Conservation (phyloP, 2,113 vertebrate genomes). For the Erythrolamprus reginae region DNA sequence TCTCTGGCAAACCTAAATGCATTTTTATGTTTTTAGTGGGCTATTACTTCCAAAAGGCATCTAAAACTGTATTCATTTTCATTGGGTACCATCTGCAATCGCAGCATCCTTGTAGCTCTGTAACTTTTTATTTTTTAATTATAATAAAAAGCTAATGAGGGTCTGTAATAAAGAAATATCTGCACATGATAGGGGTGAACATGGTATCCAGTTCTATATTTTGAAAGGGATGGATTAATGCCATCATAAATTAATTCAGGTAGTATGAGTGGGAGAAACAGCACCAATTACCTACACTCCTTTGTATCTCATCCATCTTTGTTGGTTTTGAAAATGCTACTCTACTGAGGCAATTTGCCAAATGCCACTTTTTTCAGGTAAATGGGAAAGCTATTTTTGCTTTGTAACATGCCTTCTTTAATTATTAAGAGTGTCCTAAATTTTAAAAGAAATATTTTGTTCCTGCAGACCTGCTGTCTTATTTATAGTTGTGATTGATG, state of each 20-base stretch:
- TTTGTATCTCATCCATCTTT: conserved; percentile 71
- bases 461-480: conserved; percentile 31
- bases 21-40: too few relatives aligned
- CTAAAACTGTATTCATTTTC: background rate
- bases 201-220: conserved; percentile 53
- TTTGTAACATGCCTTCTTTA: conserved; percentile 60
- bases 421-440: conserved; percentile 65
- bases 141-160: conserved; percentile 7
- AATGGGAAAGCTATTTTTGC: conserved; percentile 58
- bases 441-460: conserved; percentile 52
- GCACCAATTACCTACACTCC: conserved; percentile 67
- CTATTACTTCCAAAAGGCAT: background rate
- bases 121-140: background rate
- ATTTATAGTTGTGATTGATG: background rate
- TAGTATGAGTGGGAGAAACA: conserved; percentile 56
- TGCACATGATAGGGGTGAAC: conserved; percentile 23
- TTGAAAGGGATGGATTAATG: conserved; percentile 63
- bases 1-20: background rate
- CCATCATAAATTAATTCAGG: conserved; percentile 69
- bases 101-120: background rate
- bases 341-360: conserved; percentile 54
- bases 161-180: conserved; percentile 46
- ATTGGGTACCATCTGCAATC: background rate
- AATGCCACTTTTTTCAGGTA: conserved; percentile 62
- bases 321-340: conserved; percentile 64